Evolutionary conservation across 2,113 vertebrate genomes (phyloP).

Genomic region (Butorides virescens): DNA sequence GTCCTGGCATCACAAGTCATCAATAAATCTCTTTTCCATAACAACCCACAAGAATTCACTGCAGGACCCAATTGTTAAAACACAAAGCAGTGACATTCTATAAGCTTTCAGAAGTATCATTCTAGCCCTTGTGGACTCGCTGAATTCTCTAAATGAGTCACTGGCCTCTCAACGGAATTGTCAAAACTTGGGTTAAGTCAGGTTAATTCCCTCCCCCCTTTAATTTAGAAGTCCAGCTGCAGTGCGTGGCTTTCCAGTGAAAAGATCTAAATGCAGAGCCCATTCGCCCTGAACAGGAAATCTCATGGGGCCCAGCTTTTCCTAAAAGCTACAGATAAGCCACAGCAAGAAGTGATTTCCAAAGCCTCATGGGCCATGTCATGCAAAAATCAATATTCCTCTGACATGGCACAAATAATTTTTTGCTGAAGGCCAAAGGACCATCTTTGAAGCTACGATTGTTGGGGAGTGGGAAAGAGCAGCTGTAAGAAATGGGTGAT

Average conservation of each 20-base stretch:
- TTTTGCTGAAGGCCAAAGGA: not conserved
- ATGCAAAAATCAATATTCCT: constrained; percentile 30
- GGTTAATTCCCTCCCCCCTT: constrained; percentile 28
- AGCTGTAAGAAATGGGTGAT: not conserved
- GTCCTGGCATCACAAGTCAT: not conserved
- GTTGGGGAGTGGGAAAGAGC: not conserved
- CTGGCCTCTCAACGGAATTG: constrained; percentile 33
- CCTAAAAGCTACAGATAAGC: constrained; percentile 22
- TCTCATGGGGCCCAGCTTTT: not conserved
- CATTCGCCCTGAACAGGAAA: not conserved
- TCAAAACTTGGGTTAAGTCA: constrained; percentile 33
- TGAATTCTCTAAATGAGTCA: constrained; percentile 60
- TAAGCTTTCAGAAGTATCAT: constrained; percentile 50
- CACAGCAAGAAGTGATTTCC: not conserved
- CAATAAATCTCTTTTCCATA: constrained; percentile 44
- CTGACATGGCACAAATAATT: not conserved
- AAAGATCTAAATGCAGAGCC: not conserved
- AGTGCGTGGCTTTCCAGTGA: not conserved
- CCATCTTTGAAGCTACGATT: not conserved
- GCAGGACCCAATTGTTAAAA: constrained; percentile 47
- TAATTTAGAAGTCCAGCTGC: constrained; percentile 48
- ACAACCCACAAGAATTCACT: constrained; percentile 46
- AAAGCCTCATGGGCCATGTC: not conserved
- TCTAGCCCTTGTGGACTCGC: constrained; percentile 12
- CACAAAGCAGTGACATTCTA: constrained; percentile 22